Percentiles rank a stretch among this genome's conserved stretches.
These are phyloP conservation scores for Ficedula albicollis DNA, from an alignment of 2,797 vertebrate genomes.

Conservation along the genomic window DNA sequence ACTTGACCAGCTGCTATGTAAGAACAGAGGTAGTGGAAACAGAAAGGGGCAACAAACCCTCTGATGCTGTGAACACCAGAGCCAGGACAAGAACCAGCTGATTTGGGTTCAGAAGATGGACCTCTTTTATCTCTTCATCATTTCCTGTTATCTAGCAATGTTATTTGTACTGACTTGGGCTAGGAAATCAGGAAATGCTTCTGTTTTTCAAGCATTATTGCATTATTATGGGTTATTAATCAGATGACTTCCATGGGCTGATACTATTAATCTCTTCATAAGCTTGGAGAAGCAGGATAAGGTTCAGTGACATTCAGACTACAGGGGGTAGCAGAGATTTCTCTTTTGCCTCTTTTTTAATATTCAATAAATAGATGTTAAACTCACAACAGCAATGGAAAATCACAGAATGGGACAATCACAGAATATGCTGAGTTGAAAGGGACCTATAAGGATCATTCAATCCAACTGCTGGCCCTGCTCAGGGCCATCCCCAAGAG, in stretches of 20 bases:
- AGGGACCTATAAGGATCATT: not conserved
- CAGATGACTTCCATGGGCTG: not conserved
- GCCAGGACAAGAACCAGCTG: not conserved
- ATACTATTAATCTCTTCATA: not conserved
- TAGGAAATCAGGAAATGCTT: not conserved
- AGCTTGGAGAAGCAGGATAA: not conserved
- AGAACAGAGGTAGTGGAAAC: not conserved
- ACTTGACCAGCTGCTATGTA: not conserved
- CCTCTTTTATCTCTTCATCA: not conserved
- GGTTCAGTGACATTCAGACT: not conserved
- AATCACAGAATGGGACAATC: not conserved
- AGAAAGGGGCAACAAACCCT: not conserved
- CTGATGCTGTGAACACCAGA: not conserved
- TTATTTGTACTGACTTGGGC: not conserved
- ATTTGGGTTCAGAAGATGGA: not conserved
- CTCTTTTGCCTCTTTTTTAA: not conserved
- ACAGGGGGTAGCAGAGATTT: not conserved
- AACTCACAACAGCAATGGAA: not conserved
- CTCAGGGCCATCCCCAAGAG: not conserved
- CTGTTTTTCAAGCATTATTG: not conserved
- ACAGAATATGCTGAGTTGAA: not conserved
- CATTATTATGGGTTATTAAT: constrained; percentile 3
- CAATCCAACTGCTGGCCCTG: not conserved
- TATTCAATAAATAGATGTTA: not conserved
- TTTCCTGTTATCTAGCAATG: not conserved